Base-by-base conservation (phyloP, 1,140 invertebrate genomes). In the Hetaerina americana region DNA sequence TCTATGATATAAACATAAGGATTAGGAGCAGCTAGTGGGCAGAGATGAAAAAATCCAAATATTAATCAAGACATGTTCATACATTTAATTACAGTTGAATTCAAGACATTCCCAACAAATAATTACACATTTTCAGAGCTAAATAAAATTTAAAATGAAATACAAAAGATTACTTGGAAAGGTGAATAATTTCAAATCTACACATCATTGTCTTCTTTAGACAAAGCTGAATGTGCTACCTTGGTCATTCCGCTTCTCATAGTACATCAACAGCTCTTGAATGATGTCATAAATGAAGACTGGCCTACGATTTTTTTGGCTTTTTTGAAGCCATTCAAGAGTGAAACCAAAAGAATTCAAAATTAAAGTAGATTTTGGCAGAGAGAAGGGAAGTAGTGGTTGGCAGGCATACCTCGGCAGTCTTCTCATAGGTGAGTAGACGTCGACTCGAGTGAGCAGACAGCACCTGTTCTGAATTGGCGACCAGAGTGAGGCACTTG, bases 381-480 rank as follows among this genome's bases (percentile, higher is more conserved):
- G 40, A 10, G 15, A 40, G 6, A 6, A 6, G 31, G 18, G 18
- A 57, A 57, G 22, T 57, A 57, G 22, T 5, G 22, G 22, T 40
- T 40, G 31, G 15, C 22, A 18, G 15, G 31, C 18, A 40, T 40
- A 57, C 15, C 40, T 91, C 87, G 18, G 79, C 79, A n/a, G 87
- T 81, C 84, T 96, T 97, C 81, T 91, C 87, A 81, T 92, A 94
- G 0, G 94, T 95, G 22, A 97, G 85, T 26, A 98, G 83, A 71
- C 94, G 81, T 66, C 96, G 82, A 22, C 92, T 90, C 0, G 94
- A 90, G 73, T 89, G 84, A 76, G 86, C 88, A 10, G 88, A 90
- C 26, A 97, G 79, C 8, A 88, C 81, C 81, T 98, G 95, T 82
- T 97, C 94, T 22, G 90, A 92, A 82, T 95, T 96, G 27, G 87